These are phyloP conservation scores for Psophia crepitans DNA, from an alignment of 2,113 vertebrate genomes.

Conservation along the genomic window DNA sequence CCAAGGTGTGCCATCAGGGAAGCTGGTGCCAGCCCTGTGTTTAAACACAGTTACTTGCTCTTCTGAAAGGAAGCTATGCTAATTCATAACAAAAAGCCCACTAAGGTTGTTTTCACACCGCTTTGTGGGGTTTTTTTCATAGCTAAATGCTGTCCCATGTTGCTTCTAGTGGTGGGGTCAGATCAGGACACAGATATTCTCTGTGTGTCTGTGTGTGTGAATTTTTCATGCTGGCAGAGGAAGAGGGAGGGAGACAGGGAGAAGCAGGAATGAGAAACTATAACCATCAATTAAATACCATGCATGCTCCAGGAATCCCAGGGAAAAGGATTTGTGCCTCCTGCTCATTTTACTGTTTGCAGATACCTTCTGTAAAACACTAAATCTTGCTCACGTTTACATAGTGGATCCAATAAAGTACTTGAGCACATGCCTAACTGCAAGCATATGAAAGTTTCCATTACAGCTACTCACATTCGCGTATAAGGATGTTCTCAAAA, in stretches of 20 bases:
- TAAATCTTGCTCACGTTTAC: not conserved
- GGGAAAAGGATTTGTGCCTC: not conserved
- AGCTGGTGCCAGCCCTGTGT: not conserved
- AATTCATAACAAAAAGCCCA: not conserved
- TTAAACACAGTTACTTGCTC: not conserved
- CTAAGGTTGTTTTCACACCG: not conserved
- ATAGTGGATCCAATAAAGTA: not conserved
- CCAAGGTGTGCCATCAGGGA: not conserved
- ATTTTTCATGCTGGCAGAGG: conserved; percentile 40
- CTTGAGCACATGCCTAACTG: not conserved
- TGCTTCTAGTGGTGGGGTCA: not conserved
- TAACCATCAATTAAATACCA: not conserved
- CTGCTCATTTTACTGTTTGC: not conserved
- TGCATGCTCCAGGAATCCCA: not conserved
- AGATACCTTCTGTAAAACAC: not conserved
- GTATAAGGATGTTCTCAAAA: not conserved
- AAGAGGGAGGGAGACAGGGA: not conserved
- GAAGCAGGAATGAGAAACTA: not conserved
- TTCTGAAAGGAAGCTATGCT: not conserved
- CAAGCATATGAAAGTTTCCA: not conserved
- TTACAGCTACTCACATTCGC: not conserved
- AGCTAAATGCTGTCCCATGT: not conserved
- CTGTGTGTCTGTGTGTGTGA: not conserved
- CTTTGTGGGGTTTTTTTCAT: not conserved
- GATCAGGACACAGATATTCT: not conserved